Conservation (phyloP, 2,113 vertebrate genomes). For the Ornithorhynchus anatinus region DNA sequence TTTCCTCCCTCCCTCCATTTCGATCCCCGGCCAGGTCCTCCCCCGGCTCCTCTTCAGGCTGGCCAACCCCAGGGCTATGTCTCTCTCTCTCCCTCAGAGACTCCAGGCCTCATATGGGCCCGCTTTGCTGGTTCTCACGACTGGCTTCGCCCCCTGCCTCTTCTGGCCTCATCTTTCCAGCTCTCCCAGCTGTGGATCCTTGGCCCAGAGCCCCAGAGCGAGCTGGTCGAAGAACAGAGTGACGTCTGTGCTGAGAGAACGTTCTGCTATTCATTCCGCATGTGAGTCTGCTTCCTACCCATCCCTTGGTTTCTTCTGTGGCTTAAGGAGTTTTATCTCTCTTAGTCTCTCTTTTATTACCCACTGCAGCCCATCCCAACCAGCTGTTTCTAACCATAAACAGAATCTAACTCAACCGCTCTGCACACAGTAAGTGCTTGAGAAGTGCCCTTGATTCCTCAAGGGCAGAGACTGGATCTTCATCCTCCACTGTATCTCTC, state of each 20-base stretch:
- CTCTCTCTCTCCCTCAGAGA: background rate
- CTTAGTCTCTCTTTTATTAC: background rate
- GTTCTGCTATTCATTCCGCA: background rate
- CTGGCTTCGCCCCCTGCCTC: background rate
- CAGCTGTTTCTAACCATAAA: background rate
- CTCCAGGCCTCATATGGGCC: background rate
- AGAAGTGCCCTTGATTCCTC: no score
- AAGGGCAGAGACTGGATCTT: no score
- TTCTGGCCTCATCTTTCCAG: background rate
- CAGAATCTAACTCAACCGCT: background rate
- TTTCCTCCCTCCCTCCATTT: background rate
- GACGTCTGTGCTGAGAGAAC: background rate
- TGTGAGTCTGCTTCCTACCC: background rate
- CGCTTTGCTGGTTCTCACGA: no score
- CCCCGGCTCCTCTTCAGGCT: background rate
- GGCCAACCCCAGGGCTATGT: background rate
- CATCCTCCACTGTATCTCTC: no score
- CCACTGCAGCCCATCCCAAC: background rate
- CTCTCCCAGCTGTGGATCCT: background rate
- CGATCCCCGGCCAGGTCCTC: background rate
- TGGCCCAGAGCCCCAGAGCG: slow-evolving; percentile 6
- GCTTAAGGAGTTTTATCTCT: slow-evolving; percentile 26
- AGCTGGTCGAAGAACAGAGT: background rate
- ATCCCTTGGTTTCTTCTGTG: slow-evolving; percentile 12
- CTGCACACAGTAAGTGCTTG: no score